phyloP scores from a whole-genome alignment of 2,113 vertebrate genomes.

The Baryphthengus martii region DNA sequence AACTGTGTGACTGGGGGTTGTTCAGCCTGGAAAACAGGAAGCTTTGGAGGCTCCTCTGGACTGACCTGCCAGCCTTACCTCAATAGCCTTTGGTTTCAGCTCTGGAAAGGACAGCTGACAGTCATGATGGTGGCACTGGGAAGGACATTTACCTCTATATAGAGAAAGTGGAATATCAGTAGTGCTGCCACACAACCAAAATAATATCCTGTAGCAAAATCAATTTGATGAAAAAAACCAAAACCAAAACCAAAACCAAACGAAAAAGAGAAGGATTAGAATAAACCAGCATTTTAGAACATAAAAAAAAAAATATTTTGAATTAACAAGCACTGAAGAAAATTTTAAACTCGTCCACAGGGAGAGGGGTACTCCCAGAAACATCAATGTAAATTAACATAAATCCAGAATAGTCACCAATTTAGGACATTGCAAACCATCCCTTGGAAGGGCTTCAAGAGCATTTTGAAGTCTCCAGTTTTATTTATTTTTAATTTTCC shows the following conservation, averaged over 20 bases:
- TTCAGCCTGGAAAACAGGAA: neutral
- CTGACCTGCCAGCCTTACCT: neutral
- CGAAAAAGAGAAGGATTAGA: neutral
- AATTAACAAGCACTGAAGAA: neutral
- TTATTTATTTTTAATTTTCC: neutral
- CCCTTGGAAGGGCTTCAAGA: neutral
- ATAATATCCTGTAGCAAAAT: neutral
- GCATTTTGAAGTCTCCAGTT: neutral
- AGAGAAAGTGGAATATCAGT: neutral
- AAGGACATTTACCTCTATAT: neutral
- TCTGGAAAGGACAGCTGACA: neutral
- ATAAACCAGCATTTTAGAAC: neutral
- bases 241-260: neutral
- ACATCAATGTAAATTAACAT: neutral
- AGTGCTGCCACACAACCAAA: neutral
- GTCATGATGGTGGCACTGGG: neutral
- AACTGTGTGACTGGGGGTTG: neutral
- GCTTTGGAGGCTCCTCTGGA: neutral
- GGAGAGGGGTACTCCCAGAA: neutral
- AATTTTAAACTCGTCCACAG: neutral
- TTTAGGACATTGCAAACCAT: neutral
- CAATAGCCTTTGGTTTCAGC: neutral
- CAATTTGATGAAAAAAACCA: neutral
- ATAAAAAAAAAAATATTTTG: neutral
- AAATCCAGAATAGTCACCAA: neutral